Conservation (phyloP, 2,888 invertebrate species). For the Sarcophaga caerulescens region DNA sequence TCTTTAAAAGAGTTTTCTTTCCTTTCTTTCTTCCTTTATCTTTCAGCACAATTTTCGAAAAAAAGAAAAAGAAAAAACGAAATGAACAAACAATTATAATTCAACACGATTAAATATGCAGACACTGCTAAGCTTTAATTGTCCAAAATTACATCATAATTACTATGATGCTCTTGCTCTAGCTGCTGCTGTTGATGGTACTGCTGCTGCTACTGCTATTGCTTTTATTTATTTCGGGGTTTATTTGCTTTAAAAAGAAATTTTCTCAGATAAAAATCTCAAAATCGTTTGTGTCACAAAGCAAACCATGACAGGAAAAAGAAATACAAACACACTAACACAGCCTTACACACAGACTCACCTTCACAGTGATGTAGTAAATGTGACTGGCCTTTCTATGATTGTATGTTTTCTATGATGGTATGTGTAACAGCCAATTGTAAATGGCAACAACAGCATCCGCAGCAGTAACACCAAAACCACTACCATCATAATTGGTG, state of each 20-base stretch:
- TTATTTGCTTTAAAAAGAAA: conserved; percentile 17
- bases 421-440: neutral
- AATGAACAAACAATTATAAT: neutral
- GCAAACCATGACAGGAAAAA: neutral
- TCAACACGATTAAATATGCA: too few species aligned
- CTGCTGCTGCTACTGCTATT: too few species aligned
- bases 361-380: neutral
- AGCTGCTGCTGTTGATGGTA: too few species aligned
- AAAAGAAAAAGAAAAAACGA: neutral
- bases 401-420: neutral
- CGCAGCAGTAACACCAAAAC: neutral
- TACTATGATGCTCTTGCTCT: neutral
- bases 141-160: neutral
- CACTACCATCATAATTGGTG: neutral
- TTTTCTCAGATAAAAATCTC: conserved; percentile 11
- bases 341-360: neutral
- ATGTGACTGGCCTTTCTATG: conserved; percentile 8
- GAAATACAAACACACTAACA: neutral
- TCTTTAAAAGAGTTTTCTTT: too few species aligned
- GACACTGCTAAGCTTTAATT: neutral
- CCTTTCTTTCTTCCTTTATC: neutral
- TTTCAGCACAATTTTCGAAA: neutral
- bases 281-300: neutral
- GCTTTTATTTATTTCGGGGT: neutral
- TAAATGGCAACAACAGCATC: neutral